Evolutionary conservation across 64 coral and sea anemone genomes (phyloP).

Genomic region (Anthopleura sola): DNA sequence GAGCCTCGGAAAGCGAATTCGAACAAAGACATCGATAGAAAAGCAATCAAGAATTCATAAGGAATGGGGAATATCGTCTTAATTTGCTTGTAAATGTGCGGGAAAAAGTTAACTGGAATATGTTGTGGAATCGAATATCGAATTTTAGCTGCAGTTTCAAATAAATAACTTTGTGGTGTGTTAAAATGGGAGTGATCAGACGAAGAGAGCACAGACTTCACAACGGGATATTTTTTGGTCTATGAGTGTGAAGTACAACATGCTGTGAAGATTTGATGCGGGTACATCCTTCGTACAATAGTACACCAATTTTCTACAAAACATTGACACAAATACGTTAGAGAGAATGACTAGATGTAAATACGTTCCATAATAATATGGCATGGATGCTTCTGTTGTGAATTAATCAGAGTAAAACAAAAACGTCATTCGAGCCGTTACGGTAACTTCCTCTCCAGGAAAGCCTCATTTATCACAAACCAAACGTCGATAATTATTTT

Average conservation of each 20-base stretch:
- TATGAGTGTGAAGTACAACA: background rate
- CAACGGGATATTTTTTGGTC: background rate
- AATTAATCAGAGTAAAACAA: background rate
- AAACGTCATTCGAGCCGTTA: background rate
- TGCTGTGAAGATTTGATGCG: background rate
- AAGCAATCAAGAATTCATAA: conserved; percentile 32
- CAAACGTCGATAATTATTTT: background rate
- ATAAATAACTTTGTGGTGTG: background rate
- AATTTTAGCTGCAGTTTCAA: background rate
- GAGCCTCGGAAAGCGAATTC: conserved; percentile 12
- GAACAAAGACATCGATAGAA: conserved; percentile 14
- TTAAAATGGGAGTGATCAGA: background rate
- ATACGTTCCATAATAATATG: background rate
- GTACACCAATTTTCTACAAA: background rate
- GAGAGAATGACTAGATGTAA: background rate
- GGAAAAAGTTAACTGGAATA: background rate
- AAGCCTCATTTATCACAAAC: background rate
- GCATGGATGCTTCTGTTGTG: background rate
- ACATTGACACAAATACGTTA: background rate
- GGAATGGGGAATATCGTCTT: background rate
- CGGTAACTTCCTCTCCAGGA: background rate
- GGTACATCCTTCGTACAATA: background rate
- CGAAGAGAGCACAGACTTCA: background rate
- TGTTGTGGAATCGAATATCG: background rate
- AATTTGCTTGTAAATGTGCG: background rate